Evolutionary conservation across 2,113 vertebrate species (phyloP).

Genomic region (Potamarius usumacintae): DNA sequence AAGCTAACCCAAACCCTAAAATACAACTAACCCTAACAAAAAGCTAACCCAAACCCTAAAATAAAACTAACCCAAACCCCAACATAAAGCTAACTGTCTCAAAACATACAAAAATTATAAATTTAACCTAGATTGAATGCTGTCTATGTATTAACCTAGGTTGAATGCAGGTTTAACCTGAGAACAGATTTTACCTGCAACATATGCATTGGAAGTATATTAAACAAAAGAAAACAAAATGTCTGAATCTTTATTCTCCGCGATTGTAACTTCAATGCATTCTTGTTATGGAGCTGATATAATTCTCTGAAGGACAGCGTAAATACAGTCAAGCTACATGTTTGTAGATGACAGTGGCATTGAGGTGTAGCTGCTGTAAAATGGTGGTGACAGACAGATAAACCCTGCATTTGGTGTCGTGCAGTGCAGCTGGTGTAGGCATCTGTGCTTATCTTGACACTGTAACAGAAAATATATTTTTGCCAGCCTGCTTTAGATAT

Average conservation of each 20-base stretch:
- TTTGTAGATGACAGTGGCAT: neutral
- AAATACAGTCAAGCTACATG: neutral
- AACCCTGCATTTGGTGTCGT: neutral
- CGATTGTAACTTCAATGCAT: neutral
- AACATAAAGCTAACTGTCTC: no score
- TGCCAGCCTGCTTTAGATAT: neutral
- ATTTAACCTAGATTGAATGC: no score
- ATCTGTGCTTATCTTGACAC: neutral
- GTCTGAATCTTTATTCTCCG: neutral
- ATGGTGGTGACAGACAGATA: neutral
- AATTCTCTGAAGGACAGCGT: neutral
- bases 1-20: no score
- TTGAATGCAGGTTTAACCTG: no score
- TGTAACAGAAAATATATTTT: neutral
- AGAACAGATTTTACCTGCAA: no score
- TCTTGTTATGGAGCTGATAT: neutral
- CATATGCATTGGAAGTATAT: neutral
- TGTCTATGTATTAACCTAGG: no score
- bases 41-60: no score
- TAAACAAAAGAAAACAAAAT: neutral
- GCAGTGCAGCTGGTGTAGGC: neutral
- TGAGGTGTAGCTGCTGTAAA: neutral
- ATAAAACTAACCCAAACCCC: no score
- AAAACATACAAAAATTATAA: no score
- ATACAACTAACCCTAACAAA: no score